Conservation (phyloP, 2,888 invertebrate species). For the Lithodes maja region DNA sequence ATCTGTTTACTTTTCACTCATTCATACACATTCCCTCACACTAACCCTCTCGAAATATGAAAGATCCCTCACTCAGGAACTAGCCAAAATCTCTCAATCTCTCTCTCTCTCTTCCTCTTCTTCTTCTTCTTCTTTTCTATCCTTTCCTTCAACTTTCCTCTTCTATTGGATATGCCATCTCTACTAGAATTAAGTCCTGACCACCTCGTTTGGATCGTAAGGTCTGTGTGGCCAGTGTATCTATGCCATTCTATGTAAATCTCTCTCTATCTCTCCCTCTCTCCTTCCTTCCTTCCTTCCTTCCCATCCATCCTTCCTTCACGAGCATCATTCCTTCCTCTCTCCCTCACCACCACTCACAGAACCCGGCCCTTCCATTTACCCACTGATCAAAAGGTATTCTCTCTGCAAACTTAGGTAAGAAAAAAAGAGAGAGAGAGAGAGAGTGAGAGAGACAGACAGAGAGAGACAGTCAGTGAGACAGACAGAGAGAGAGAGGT, state of each 20-base stretch:
- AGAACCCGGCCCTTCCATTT: not conserved
- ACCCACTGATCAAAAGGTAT: not conserved
- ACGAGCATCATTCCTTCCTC: not conserved
- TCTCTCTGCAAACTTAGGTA: not conserved
- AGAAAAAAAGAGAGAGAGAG: not conserved
- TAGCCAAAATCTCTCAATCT: not conserved
- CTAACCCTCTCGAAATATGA: not conserved
- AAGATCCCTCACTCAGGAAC: no score
- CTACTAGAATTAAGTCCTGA: no score
- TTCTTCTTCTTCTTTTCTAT: not conserved
- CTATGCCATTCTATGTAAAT: no score
- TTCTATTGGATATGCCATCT: not conserved
- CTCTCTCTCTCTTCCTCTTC: not conserved
- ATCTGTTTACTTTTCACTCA: not conserved
- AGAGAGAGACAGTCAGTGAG: not conserved
- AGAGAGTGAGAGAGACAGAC: not conserved
- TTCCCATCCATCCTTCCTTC: not conserved
- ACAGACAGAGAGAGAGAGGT: not conserved
- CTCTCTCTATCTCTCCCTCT: no score
- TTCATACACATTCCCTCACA: not conserved
- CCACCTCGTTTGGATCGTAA: no score
- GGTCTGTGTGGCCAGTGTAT: no score
- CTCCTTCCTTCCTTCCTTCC: not conserved
- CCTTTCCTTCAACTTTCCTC: not conserved
- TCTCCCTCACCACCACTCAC: not conserved